A percentile compares a stretch with the other conserved stretches of the same genome.
Conservation (phyloP, 2,797 vertebrate species). For the Epinephelus awoara region DNA sequence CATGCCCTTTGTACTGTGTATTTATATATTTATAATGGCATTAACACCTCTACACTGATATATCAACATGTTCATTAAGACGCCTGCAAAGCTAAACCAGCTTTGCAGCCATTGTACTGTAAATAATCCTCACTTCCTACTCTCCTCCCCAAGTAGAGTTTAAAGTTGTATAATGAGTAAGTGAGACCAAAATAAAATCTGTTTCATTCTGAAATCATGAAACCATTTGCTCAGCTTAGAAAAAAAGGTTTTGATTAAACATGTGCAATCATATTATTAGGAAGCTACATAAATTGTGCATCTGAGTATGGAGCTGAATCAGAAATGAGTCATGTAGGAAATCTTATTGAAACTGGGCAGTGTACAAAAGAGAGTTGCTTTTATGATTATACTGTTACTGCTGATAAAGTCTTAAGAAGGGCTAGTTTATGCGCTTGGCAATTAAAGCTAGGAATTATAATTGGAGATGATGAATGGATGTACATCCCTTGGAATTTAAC, state of each 20-base stretch:
- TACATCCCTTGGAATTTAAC: neutral
- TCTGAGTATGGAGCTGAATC: constrained; percentile 18
- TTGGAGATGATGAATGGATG: constrained; percentile 23
- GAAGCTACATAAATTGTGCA: constrained; percentile 3
- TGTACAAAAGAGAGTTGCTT: constrained; percentile 21
- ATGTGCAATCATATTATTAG: constrained; percentile 10
- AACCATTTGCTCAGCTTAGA: constrained; percentile 36
- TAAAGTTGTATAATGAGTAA: constrained; percentile 41
- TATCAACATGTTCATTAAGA: constrained; percentile 28
- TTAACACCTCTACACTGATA: constrained; percentile 18
- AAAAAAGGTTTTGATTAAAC: constrained; percentile 15
- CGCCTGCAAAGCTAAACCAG: constrained; percentile 38
- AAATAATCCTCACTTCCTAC: constrained; percentile 40
- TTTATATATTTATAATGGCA: constrained; percentile 19
- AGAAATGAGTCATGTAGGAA: constrained; percentile 31
- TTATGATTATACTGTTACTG: constrained; percentile 34
- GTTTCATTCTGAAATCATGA: constrained; percentile 8
- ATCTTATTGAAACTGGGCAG: constrained; percentile 3
- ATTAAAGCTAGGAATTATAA: constrained; percentile 26
- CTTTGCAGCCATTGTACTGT: constrained; percentile 32
- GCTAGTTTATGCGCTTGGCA: constrained; percentile 2
- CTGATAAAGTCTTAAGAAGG: constrained; percentile 28
- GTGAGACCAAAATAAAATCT: constrained; percentile 29
- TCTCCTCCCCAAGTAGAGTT: constrained; percentile 11
- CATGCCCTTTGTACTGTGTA: neutral